Conservation (phyloP, 2,113 vertebrate species). For the Crotalus tigris region DNA sequence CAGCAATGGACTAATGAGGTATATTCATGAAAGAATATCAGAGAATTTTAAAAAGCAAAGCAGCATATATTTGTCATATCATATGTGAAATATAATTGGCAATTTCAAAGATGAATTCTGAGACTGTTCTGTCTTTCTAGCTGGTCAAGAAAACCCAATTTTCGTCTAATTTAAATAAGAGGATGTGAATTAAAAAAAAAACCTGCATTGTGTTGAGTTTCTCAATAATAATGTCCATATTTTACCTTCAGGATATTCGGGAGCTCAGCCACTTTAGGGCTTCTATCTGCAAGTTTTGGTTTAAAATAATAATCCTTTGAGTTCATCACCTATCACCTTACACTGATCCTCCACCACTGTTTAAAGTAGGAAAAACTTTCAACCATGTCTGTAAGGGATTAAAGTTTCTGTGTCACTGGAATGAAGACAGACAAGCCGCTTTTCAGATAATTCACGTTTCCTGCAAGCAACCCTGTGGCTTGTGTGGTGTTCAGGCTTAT, state of each 20-base stretch:
- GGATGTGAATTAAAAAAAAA: neutral
- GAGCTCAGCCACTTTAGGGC: neutral
- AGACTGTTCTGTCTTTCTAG: neutral
- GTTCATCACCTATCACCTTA: neutral
- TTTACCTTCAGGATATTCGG: neutral
- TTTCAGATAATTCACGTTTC: neutral
- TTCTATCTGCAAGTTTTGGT: neutral
- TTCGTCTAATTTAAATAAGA: neutral
- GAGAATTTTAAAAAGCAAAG: conserved; percentile 31
- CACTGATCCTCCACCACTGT: neutral
- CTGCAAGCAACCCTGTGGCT: neutral
- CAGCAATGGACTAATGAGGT: conserved; percentile 36
- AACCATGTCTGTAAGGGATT: neutral
- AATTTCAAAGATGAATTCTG: conserved; percentile 2
- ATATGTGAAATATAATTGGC: neutral
- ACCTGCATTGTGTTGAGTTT: neutral
- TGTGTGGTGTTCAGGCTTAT: neutral
- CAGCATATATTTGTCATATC: neutral
- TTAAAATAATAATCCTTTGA: neutral
- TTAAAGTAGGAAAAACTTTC: neutral
- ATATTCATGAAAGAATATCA: conserved; percentile 21
- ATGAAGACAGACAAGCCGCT: neutral
- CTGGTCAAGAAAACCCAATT: neutral
- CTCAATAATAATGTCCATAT: neutral
- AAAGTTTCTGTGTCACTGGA: neutral